A percentile compares a stretch with the other conserved stretches of the same genome.
These are phyloP conservation scores for Knipowitschia caucasica DNA, from an alignment of 2,797 vertebrate genomes.

Conservation along the genomic window DNA sequence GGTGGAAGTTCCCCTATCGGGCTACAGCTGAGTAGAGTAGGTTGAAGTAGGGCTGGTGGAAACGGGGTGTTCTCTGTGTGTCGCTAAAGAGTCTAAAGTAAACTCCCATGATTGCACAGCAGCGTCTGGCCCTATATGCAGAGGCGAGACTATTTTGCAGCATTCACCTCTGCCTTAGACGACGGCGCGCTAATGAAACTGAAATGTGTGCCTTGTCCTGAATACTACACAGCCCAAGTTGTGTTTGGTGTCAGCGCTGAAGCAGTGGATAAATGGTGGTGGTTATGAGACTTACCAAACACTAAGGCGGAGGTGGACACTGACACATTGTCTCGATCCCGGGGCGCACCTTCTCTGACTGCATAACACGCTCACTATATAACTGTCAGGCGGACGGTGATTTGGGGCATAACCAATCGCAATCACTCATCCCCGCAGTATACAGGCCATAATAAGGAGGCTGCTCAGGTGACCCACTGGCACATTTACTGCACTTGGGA, in stretches of 20 bases:
- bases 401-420: slow-evolving; percentile 12
- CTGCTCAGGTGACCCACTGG: slow-evolving; percentile 8
- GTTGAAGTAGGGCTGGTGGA: too few relatives aligned
- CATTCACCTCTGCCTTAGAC: background rate
- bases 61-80: too few relatives aligned
- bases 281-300: slow-evolving; percentile 3
- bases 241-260: background rate
- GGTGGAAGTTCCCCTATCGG: too few relatives aligned
- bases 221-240: background rate
- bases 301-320: slow-evolving; percentile 7
- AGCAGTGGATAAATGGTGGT: background rate
- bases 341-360: slow-evolving; percentile 2
- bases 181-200: background rate
- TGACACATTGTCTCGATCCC: slow-evolving; percentile 5
- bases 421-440: slow-evolving; percentile 8
- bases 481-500: slow-evolving; percentile 7
- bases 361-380: background rate
- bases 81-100: too few relatives aligned
- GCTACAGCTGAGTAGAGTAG: too few relatives aligned
- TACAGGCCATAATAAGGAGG: slow-evolving; percentile 10
- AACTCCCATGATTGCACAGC: too few relatives aligned
- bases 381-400: slow-evolving; percentile 4
- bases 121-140: background rate
- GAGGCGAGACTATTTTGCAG: background rate
- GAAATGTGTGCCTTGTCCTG: background rate